Base-by-base conservation (phyloP, 2,113 vertebrate species). In the Ptychochromis oligacanthus region DNA sequence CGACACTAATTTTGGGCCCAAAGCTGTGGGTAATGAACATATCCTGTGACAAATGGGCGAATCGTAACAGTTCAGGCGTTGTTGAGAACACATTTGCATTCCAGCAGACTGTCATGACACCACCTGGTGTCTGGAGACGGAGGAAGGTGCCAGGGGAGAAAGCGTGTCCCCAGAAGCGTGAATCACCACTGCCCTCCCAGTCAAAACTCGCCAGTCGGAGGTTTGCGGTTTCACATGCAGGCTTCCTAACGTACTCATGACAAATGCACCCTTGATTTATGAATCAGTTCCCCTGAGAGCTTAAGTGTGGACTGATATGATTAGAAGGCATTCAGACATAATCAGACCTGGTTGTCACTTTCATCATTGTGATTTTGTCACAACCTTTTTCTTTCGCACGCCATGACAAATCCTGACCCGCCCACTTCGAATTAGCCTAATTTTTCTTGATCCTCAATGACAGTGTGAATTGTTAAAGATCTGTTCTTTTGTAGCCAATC, bases 21-120 rank as follows among this genome's bases (percentile, higher is more conserved):
- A 92, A 94, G 92, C 94, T 88, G 91, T 93, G 90, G 93, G 93
- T 95, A 95, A 96, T 96, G 94, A 96, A 94, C 93, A 95, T 93
- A 89, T 92, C 92, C 93, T 88, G 90, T 95, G 94, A 95, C 93
- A 95, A 95, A 96, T 95, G 91, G 88, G 87, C 65, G 79, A 93
- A 93, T 88, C 36, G 85, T 85, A 89, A 89, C 88, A 91, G 93
- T 89, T 88, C 89, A 93, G 85, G 90, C 91, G 54, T 94, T 93
- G 89, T 92, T 91, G 82, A 88, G 83, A 89, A 91, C 86, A 89
- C 89, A 94, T 96, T 95, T 95, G 93, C 94, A 95, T 95, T 94
- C 94, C 89, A 84, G 89, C 89, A 85, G 91, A 93, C 93, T 88
- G 92, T 88, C 92, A 90, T 93, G 90, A 91, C 94, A 94, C 93